Base-by-base conservation (phyloP, 2,113 vertebrate genomes). In the Tyrannus savana region DNA sequence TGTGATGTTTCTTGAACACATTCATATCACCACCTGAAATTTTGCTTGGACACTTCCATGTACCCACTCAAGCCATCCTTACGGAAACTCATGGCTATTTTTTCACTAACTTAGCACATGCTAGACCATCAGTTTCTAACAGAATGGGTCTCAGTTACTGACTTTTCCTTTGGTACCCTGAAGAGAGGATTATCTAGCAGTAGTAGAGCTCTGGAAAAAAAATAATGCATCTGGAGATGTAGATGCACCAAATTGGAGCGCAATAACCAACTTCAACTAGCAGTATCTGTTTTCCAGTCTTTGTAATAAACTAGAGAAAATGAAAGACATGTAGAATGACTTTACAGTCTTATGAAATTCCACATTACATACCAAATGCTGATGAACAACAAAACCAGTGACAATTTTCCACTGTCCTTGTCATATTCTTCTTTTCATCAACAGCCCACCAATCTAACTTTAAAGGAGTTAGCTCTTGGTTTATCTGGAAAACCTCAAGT, bases 11-110 rank as follows among this genome's bases (percentile, higher is more conserved):
- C 83, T 18, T 71, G 72, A 90, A 66, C 50, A 92, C 35, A 80
- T 50, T 55, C 76, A 90, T 50, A 90, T 77, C 73, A 88, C 55
- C 67, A 84, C 8, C 37, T 91, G 89, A 92, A 77, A 95, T 94
- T 97, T 89, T 87, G 80, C 91, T 89, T 78, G 56, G 60, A 78
- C 42, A 56, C 76, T 90, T 83, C 69, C 76, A 77, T 42, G 39
- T 41, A 93, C 60, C 64, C 44, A 41, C 76, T 90, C 68, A 37
- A 89, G 90, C 3, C 16, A 75, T 13, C 66, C 88, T 82, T 12
- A 80, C 79, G 82, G 88, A 93, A 96, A 90, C 37, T 66, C 63
- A 80, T 69, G 23, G 53, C 41, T 91, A 33, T 60, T 55, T 93
- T 82, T 83, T 64, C 89, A 72, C 77, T 84, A 28, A 68, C 68